Evolutionary conservation across 2,888 invertebrate genomes (phyloP).

Genomic region (Machimus rusticus): DNA sequence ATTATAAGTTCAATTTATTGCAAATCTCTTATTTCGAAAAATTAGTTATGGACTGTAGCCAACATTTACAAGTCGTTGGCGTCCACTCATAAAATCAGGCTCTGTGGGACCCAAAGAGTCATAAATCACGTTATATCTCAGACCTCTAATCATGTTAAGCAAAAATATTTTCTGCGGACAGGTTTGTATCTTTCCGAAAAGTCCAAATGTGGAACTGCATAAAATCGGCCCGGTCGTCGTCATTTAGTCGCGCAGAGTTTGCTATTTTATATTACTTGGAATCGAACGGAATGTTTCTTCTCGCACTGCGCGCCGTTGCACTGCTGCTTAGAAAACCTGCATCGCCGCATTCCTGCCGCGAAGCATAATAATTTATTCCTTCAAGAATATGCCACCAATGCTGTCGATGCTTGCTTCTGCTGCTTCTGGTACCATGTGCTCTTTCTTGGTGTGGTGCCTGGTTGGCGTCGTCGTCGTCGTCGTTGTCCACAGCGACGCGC

Average conservation of each 20-base stretch:
- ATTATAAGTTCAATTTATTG: background rate
- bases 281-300: background rate
- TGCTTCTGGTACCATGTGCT: background rate
- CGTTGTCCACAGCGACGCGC: background rate
- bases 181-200: background rate
- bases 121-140: background rate
- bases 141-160: background rate
- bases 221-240: background rate
- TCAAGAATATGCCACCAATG: constrained; percentile 10
- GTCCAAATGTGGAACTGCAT: background rate
- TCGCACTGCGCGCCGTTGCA: background rate
- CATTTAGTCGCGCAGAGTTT: background rate
- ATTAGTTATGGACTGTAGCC: background rate
- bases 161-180: background rate
- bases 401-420: background rate
- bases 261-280: background rate
- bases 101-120: background rate
- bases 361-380: constrained; percentile 28
- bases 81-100: background rate
- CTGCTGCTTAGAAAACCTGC: constrained; percentile 7
- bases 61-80: background rate
- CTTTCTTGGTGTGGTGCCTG: background rate
- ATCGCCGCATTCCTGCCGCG: constrained; percentile 15
- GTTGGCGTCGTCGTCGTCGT: background rate
- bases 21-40: background rate